Base-by-base conservation (phyloP, 2,797 vertebrate species). In the Pangasius larnaudii region DNA sequence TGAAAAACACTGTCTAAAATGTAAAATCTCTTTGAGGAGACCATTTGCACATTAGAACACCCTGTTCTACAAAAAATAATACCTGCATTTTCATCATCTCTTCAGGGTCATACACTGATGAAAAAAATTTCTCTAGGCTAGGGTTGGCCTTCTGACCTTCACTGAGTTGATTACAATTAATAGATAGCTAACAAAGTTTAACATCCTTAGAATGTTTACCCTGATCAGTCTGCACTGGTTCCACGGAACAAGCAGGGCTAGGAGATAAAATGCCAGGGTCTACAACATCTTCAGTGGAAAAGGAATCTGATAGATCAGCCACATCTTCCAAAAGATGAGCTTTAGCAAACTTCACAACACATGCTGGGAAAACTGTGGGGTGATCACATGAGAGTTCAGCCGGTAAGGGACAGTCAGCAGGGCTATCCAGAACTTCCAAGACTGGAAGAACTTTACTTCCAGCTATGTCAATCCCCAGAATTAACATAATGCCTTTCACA, bases 381-480 rank as follows among this genome's bases (percentile, higher is more conserved):
- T 71, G 42, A 19, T 19, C 22, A 11, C 11, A 1, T 2, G 18
- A 33, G 16, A 67, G 36, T 8, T 71, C 67, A 36, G 11, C 49
- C 65, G 9, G 22, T 63, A 30, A 46, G 39, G 58, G 13, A 42
- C 19, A 39, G 11, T 22, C 63, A 30, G 14, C 36, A n/a, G 27
- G 24, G 53, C 19, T 33, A 4, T 56, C 51, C 49, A 72, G 10
- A 19, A 33, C 53, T 49, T 84, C 42, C 10, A 85, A 33, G 0
- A 39, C 36, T 56, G 51, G 78, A 13, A 80, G 78, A 8, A 80
- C 53, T 33, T n/a, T 30, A 67, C 30, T 1, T 16, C 69, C 84
- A 33, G 49, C 51, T 6, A 85, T 30, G 51, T 56, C 67, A 85
- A 72, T 85, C 5, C 51, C 58, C 56, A 49, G 58, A 19, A 86